These are phyloP conservation scores for Drosophila fulvimacula DNA, from an alignment of 2,888 invertebrate genomes.

Conservation along the genomic window DNA sequence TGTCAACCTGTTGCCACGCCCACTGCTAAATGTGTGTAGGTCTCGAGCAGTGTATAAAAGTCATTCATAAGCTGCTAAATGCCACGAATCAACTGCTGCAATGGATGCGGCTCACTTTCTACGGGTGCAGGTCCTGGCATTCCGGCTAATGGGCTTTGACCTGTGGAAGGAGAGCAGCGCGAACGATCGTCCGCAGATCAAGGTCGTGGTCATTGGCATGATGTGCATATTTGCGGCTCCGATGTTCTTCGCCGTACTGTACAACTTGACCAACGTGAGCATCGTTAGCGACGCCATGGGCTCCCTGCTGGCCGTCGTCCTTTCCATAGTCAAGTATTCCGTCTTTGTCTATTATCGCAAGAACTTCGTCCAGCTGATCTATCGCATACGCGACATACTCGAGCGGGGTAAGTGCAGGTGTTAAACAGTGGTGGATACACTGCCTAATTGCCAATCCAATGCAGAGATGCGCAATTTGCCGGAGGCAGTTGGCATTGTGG, in stretches of 20 bases:
- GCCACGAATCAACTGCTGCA: slow-evolving; percentile 1
- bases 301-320: slow-evolving; percentile 34
- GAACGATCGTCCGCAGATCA: slow-evolving; percentile 42
- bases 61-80: neutral
- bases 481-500: slow-evolving; percentile 39
- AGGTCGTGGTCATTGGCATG: slow-evolving; percentile 26
- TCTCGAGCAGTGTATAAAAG: slow-evolving; percentile 26
- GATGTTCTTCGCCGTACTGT: slow-evolving; percentile 24
- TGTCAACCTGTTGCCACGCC: slow-evolving; percentile 19
- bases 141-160: slow-evolving; percentile 55
- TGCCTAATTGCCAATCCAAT: neutral
- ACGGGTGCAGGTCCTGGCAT: slow-evolving; percentile 46
- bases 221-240: slow-evolving; percentile 33
- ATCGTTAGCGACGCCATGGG: slow-evolving; percentile 49
- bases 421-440: too few species aligned
- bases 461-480: slow-evolving; percentile 47
- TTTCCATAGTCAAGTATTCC: slow-evolving; percentile 45
- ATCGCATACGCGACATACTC: slow-evolving; percentile 47
- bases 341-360: slow-evolving; percentile 50
- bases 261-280: slow-evolving; percentile 46
- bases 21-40: neutral
- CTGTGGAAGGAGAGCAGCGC: slow-evolving; percentile 29
- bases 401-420: slow-evolving; percentile 43
- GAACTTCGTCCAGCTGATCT: slow-evolving; percentile 51
- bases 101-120: slow-evolving; percentile 46